phyloP scores from a whole-genome alignment of 2,797 vertebrate species.

The Streptopelia turtur region DNA sequence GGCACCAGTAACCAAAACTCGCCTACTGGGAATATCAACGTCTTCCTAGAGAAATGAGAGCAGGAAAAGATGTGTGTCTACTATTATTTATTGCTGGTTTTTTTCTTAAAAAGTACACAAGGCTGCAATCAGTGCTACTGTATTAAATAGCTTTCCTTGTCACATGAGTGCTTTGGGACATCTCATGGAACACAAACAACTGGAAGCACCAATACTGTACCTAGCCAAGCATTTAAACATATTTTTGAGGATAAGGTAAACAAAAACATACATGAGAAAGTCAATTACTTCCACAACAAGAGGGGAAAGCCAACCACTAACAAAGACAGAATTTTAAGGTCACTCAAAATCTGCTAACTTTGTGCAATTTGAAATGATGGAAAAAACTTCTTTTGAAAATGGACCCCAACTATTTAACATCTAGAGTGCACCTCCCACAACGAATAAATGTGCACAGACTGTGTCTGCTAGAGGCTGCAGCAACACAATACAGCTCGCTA shows the following conservation, averaged over 20 bases:
- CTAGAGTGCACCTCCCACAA: background rate
- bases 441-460: background rate
- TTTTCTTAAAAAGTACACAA: background rate
- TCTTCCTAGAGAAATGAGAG: slow-evolving; percentile 81
- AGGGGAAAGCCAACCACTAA: background rate
- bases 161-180: background rate
- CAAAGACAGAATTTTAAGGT: background rate
- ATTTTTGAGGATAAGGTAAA: background rate
- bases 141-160: background rate
- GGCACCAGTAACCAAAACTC: slow-evolving; percentile 90
- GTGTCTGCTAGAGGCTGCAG: background rate
- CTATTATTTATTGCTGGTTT: background rate
- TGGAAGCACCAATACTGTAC: background rate
- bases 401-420: background rate
- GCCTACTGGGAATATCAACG: slow-evolving; percentile 72
- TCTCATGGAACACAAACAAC: background rate
- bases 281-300: background rate
- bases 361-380: background rate
- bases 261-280: background rate
- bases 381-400: background rate
- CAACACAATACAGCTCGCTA: background rate
- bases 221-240: background rate
- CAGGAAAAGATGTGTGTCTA: background rate
- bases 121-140: background rate
- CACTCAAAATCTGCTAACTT: background rate